These are phyloP conservation scores for Cyanistes caeruleus DNA, from an alignment of 2,113 vertebrate species.

Conservation along the genomic window DNA sequence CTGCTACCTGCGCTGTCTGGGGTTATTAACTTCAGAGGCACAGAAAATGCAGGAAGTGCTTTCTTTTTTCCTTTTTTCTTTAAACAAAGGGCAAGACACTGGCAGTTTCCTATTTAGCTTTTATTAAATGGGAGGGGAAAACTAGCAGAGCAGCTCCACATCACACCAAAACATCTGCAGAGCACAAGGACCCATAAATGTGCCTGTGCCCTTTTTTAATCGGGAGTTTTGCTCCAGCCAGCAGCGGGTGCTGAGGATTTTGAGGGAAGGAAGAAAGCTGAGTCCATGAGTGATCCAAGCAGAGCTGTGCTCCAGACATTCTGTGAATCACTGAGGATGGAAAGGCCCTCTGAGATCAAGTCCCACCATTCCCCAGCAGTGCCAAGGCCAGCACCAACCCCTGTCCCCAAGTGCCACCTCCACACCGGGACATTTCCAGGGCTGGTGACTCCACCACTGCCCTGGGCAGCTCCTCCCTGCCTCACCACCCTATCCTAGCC, in stretches of 20 bases:
- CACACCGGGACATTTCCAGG: not conserved
- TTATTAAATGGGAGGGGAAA: not conserved
- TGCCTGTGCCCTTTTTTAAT: accelerated
- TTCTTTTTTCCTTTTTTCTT: not conserved
- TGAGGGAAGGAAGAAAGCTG: accelerated
- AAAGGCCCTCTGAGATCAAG: not conserved
- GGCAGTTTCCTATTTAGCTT: conserved; percentile 18
- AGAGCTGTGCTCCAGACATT: not conserved
- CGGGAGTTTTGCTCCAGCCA: not conserved
- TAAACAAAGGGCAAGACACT: not conserved
- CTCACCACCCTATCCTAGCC: no score
- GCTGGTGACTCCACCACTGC: not conserved
- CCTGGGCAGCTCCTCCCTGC: not conserved
- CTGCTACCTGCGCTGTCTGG: not conserved
- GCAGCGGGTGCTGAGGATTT: not conserved
- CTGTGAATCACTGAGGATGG: accelerated
- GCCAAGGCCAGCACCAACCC: not conserved
- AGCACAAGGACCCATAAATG: not conserved
- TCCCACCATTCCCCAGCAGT: not conserved
- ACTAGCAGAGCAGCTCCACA: not conserved
- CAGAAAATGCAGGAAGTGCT: conserved; percentile 12
- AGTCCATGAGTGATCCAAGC: accelerated
- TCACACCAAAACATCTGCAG: not conserved
- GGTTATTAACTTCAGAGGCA: conserved; percentile 42
- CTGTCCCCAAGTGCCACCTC: not conserved